Evolutionary conservation across 2,113 vertebrate species (phyloP), one percentile per base, ranked within the genome.

Genomic region (Manacus vitellinus): DNA sequence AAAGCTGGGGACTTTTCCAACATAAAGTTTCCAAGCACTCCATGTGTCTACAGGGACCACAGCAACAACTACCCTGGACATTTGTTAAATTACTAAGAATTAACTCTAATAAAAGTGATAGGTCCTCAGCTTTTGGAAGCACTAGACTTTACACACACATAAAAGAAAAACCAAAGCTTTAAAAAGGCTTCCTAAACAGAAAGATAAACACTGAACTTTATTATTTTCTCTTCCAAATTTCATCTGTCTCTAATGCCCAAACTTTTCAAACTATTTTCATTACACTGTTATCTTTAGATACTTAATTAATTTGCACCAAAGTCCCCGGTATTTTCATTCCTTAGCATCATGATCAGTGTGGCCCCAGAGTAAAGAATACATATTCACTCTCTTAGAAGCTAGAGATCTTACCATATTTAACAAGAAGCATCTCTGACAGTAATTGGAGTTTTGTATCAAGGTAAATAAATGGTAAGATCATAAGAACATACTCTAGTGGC

Each of bases 391-490:
- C 93, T 97, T 70, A 97, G 97, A 98, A 98, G 95, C 96, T 88
- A 56, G 89, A 92, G 56, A 94, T 97, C 94, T 97, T 97, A 95
- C 96, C 94, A 95, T 97, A 97, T 98, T 98, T 97, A 98, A 98
- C 97, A 97, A 97, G 97, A 97, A 98, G 93, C 88, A 90, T 96
- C 96, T 97, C 96, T 98, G 98, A 98, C 98, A 98, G 98, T 98
- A 98, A 98, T 96, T 98, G 97, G 97, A 97, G 91, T 96, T 98
- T 96, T 5, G 2, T 97, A 98, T 97, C 97, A 98, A 98, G 98
- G 97, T 98, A 98, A 98, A 98, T 98, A 98, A 98, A 97, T 95
- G 96, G 95, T 72, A 95, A 97, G 98, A 98, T 98, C 97, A 97
- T 94, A 97, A 97, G 97, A 97, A 97, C 83, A 71, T 96, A 97